Conservation (phyloP, 1,140 invertebrate species). For the Zophobas atratus region DNA sequence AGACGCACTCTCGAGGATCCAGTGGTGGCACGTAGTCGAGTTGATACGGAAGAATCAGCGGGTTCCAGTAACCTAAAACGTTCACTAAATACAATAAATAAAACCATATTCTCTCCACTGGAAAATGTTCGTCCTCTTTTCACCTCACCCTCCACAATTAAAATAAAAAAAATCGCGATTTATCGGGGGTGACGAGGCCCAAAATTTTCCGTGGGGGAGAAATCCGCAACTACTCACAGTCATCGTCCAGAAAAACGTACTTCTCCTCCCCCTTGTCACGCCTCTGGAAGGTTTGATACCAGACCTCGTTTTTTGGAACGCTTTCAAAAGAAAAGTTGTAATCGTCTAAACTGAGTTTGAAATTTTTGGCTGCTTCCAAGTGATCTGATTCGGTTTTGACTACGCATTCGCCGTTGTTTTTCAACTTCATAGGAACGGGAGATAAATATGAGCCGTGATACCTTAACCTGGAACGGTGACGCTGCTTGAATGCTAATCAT, state of each 20-base stretch:
- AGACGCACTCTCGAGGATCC: conserved; percentile 69
- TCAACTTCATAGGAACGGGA: conserved; percentile 54
- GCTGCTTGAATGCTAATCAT: conserved; percentile 5
- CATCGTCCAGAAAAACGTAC: conserved; percentile 69
- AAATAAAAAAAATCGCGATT: too few relatives aligned
- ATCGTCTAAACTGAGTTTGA: conserved; percentile 64
- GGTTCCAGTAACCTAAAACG: conserved; percentile 64
- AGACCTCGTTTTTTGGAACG: conserved; percentile 80
- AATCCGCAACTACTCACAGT: conserved; percentile 59
- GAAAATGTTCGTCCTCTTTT: too few relatives aligned
- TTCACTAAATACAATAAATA: not conserved
- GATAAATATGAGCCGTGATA: conserved; percentile 64
- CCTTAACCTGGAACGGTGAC: conserved; percentile 61
- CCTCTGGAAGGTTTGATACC: conserved; percentile 84
- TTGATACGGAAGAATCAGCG: conserved; percentile 84
- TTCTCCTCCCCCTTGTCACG: conserved; percentile 79
- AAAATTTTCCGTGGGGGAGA: too few relatives aligned
- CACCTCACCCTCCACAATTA: too few relatives aligned
- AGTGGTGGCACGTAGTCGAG: conserved; percentile 76
- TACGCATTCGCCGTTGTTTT: conserved; percentile 62
- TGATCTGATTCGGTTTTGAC: conserved; percentile 49
- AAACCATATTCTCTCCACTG: too few relatives aligned
- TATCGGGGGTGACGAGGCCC: too few relatives aligned
- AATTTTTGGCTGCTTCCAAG: conserved; percentile 44
- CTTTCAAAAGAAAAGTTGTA: conserved; percentile 84